These are phyloP conservation scores for Apostichopus californicus DNA, from an alignment of 35 echinoderm and acorn worm species.

Conservation along the genomic window DNA sequence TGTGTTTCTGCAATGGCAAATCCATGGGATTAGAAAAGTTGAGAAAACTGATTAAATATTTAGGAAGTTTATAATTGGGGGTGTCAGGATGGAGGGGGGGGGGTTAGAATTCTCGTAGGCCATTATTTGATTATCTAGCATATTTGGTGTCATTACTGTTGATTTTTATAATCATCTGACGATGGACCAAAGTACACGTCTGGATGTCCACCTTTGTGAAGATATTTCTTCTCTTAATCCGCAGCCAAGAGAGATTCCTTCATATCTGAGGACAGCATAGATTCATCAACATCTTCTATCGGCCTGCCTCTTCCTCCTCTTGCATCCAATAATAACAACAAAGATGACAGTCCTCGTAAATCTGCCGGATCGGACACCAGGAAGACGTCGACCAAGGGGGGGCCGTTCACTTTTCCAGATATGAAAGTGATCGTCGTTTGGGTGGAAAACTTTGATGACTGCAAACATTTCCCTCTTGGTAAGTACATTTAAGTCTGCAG, in stretches of 20 bases:
- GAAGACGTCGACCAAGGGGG: slow-evolving; percentile 77
- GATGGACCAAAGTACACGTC: too few relatives aligned
- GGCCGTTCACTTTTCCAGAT: slow-evolving; percentile 66
- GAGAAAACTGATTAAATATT: too few relatives aligned
- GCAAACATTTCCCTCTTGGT: slow-evolving; percentile 85
- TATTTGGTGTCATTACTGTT: too few relatives aligned
- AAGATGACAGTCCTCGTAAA: slow-evolving; percentile 54
- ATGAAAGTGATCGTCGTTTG: slow-evolving; percentile 92
- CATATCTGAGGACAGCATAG: slow-evolving; percentile 52
- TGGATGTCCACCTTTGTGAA: too few relatives aligned
- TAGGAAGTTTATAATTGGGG: too few relatives aligned
- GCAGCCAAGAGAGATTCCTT: slow-evolving; percentile 22
- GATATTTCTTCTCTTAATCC: neutral
- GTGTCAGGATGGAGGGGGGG: too few relatives aligned
- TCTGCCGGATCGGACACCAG: slow-evolving; percentile 26
- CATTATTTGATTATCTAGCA: too few relatives aligned
- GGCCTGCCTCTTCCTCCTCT: slow-evolving; percentile 40
- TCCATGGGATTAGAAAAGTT: too few relatives aligned
- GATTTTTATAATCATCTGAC: too few relatives aligned
- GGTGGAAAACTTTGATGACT: slow-evolving; percentile 97
- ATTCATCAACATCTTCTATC: slow-evolving; percentile 39
- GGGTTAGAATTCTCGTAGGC: too few relatives aligned
- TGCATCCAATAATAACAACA: slow-evolving; percentile 49
- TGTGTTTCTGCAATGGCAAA: too few relatives aligned
- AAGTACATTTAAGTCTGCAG: too few relatives aligned